These are phyloP conservation scores for Amphiprion clarkii DNA, from an alignment of 2,797 vertebrate genomes.

Conservation along the genomic window DNA sequence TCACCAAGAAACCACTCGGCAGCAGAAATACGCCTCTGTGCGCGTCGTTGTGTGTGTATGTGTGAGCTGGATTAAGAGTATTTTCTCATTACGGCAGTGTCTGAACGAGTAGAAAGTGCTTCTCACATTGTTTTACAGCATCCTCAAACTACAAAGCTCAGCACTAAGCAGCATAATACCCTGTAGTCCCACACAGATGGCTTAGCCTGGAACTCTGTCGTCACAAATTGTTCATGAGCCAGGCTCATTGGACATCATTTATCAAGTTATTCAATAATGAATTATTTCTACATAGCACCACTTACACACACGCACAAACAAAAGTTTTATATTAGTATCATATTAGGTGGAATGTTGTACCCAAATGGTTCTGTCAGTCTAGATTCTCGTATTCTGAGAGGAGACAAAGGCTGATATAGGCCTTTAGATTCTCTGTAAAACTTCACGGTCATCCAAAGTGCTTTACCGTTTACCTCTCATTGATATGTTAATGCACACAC, in stretches of 20 bases:
- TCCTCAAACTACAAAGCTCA: constrained; percentile 82
- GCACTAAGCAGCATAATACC: constrained; percentile 83
- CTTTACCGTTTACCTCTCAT: not conserved
- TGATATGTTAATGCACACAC: not conserved
- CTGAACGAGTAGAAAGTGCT: constrained; percentile 82
- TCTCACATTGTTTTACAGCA: constrained; percentile 84
- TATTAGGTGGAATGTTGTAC: not conserved
- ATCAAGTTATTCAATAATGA: constrained; percentile 22
- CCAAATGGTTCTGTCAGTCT: not conserved
- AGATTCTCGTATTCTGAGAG: not conserved
- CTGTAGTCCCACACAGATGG: constrained; percentile 80
- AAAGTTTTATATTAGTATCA: not conserved
- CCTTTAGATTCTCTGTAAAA: not conserved
- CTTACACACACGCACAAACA: not conserved
- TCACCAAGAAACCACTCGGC: constrained; percentile 84
- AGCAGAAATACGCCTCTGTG: constrained; percentile 82
- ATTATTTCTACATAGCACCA: not conserved
- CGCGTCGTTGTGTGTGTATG: constrained; percentile 74
- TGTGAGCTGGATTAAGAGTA: constrained; percentile 82
- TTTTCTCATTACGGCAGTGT: constrained; percentile 84
- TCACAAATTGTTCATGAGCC: constrained; percentile 59
- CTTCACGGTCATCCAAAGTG: not conserved
- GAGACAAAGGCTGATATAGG: not conserved
- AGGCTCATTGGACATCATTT: constrained; percentile 29
- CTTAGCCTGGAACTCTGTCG: constrained; percentile 43